Evolutionary conservation across 2,888 invertebrate species (phyloP), one percentile per base, ranked within the genome.

Genomic region (Protonemura montana): DNA sequence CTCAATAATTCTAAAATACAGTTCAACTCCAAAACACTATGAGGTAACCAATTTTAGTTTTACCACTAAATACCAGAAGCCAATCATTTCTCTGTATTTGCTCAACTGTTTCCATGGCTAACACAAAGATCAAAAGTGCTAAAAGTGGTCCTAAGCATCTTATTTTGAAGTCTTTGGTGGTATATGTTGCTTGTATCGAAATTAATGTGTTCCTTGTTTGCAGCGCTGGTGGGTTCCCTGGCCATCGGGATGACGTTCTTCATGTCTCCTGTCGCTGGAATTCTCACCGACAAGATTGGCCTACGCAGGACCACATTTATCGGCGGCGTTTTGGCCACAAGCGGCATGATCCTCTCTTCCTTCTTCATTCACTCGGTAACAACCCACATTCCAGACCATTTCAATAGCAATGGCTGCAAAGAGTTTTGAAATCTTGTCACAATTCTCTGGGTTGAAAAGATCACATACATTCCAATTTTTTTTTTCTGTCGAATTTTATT

Each of bases 201-300:
- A 35, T 35, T 35, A 3, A 35, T 35, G 35, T 6, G 35, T 35
- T 35, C 5, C 35, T 78, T 30, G 90, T 89, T 95, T 96, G 88
- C 94, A 98, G 98, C 98, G 88, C 93, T 98, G 90, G 97, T 98
- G 88, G 98, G 98, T 7, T 95, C 97, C 0, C 92, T 98, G 89
- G 94, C 97, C 28, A 96, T 98, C 91, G 97, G 98, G 76, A 95
- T 96, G 82, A 97, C 97, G 85, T 98, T 98, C 92, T 94, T 98
- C 88, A 92, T 98, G 88, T 98, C 98, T 2, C 96, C 97, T 21
- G 92, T 98, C 59, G 96, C 98, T 29, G 98, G 98, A 82, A 95
- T 97, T 84, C 92, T 98, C 85, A 97, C 97, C 0, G 97, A 97
- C 90, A 94, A 95, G 89, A 93, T 98, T 89, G 98, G 98, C n/a